These are phyloP conservation scores for Rhinophrynus dorsalis DNA, from an alignment of 2,797 vertebrate species.

Conservation along the genomic window DNA sequence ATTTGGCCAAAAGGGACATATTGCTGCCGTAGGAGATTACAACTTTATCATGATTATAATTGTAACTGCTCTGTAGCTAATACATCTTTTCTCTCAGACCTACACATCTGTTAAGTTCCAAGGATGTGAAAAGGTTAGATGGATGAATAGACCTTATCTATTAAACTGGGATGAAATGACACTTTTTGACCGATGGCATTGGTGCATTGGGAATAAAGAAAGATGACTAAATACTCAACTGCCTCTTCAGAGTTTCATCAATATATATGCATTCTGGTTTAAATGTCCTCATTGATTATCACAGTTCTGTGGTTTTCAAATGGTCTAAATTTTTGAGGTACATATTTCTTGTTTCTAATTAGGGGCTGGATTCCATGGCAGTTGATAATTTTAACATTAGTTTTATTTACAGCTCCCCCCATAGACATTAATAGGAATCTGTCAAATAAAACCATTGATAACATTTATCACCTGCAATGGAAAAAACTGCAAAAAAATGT, in stretches of 20 bases:
- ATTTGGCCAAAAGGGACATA: conserved; percentile 29
- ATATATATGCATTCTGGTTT: conserved; percentile 14
- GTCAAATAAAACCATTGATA: no score
- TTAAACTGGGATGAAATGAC: conserved; percentile 41
- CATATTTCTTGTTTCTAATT: no score
- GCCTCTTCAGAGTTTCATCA: conserved; percentile 33
- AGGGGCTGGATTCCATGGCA: no score
- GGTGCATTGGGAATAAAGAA: conserved; percentile 30
- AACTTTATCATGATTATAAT: conserved; percentile 45
- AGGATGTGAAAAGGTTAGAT: conserved; percentile 44
- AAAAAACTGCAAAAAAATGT: no score
- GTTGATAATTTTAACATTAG: no score
- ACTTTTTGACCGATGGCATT: conserved; percentile 37
- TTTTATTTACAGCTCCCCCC: no score
- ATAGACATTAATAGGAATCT: no score
- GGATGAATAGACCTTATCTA: conserved; percentile 45
- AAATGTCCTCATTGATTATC: conserved; percentile 34
- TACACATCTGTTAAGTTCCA: conserved; percentile 36
- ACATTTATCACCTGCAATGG: no score
- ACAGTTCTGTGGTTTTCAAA: no score
- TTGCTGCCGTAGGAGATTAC: conserved; percentile 22
- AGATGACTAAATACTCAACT: conserved; percentile 39
- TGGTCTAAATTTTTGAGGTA: no score
- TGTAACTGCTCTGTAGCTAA: conserved; percentile 36
- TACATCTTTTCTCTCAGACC: conserved; percentile 38